These are phyloP conservation scores for Anas platyrhynchos DNA, from an alignment of 2,113 vertebrate species.

Conservation along the genomic window DNA sequence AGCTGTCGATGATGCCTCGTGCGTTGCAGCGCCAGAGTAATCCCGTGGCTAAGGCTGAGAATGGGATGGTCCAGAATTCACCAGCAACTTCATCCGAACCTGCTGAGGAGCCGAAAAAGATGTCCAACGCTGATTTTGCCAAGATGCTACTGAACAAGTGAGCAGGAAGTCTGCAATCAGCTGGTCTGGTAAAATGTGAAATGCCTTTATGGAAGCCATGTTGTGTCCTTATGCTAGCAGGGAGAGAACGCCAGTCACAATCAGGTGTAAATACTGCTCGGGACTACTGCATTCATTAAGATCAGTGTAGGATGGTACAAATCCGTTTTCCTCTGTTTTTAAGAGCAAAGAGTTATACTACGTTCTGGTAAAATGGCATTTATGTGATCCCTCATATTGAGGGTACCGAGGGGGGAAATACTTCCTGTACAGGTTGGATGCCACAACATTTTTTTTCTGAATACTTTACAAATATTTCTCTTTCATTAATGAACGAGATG, in stretches of 20 bases:
- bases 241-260: conserved; percentile 7
- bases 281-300: conserved; percentile 5
- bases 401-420: conserved; percentile 34
- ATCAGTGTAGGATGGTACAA: conserved; percentile 3
- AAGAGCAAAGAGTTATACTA: conserved; percentile 1
- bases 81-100: not conserved
- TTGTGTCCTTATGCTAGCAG: conserved; percentile 80
- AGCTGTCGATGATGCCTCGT: conserved; percentile 90
- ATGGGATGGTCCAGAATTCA: conserved; percentile 78
- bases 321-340: not conserved
- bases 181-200: conserved; percentile 46
- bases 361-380: conserved; percentile 13
- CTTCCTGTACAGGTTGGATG: conserved; percentile 1
- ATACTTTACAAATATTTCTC: not conserved
- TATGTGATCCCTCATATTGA: conserved; percentile 81
- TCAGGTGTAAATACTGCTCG: conserved; percentile 17
- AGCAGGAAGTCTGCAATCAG: conserved; percentile 3
- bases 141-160: conserved; percentile 93
- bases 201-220: conserved; percentile 82
- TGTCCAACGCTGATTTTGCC: conserved; percentile 97
- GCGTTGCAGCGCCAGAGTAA: conserved; percentile 84
- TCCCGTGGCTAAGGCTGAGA: conserved; percentile 80
- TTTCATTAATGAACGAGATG: conserved; percentile 44
- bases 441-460: not conserved
- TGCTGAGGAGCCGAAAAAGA: conserved; percentile 75